Evolutionary conservation across 2,888 invertebrate genomes (phyloP).

Genomic region (Amiota communis): DNA sequence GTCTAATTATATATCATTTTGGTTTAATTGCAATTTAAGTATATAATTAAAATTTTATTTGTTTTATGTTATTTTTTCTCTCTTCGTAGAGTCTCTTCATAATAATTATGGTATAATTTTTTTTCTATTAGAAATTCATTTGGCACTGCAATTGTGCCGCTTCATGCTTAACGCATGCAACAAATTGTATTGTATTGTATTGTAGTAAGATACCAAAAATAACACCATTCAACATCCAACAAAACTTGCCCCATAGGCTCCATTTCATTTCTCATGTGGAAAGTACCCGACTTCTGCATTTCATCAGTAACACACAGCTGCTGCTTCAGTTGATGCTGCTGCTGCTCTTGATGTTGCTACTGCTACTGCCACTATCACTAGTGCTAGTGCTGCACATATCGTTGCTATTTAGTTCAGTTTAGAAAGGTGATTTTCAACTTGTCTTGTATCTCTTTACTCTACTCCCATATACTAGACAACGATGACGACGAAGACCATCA

Average conservation of each 20-base stretch:
- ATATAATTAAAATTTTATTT: background rate
- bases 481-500: no score
- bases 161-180: no score
- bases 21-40: constrained; percentile 9
- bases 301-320: background rate
- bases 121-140: background rate
- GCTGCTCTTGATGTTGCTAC: background rate
- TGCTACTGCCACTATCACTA: background rate
- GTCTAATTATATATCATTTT: background rate
- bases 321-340: background rate
- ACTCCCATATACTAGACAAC: no score
- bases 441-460: constrained; percentile 6
- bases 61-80: background rate
- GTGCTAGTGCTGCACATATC: constrained; percentile 26
- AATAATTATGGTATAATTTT: background rate
- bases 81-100: no score
- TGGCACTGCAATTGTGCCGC: background rate
- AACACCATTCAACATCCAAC: no score
- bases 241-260: no score
- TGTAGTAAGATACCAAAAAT: no score
- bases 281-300: no score
- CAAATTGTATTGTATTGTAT: no score
- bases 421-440: constrained; percentile 67
- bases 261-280: no score
- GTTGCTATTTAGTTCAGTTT: constrained; percentile 65